Evolutionary conservation across 2,888 invertebrate species (phyloP), one percentile per base, ranked within the genome.

Genomic region (Cactoblastis cactorum): DNA sequence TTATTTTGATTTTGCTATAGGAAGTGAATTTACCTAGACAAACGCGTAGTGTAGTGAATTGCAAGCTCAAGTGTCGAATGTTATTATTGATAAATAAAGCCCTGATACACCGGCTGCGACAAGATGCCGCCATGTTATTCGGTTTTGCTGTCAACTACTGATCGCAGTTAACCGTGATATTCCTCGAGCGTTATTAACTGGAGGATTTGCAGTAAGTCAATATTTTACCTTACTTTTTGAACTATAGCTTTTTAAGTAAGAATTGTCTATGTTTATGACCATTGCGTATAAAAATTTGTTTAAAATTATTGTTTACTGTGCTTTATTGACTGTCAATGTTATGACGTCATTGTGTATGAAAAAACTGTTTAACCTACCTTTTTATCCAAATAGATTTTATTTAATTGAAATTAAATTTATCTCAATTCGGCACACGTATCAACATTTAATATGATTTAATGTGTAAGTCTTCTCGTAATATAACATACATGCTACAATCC

Each of bases 111-210:
- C 89, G 88, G 89, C 88, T 87, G 87, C 79, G 71, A 82, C 67
- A 74, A 79, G 74, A 85, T 86, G 88, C 88, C 88, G 89, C 89
- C 89, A 89, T 89, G 88, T 89, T 89, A 87, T 87, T 83, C 84
- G 82, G 82, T 87, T 82, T 82, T 72, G 80, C 86, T 86, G 88
- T 88, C 88, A 88, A 81, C 77, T 69, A 74, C 76, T 77, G 77
- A 71, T 77, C 77, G 78, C 73, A 68, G 75, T 69, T 80, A 77
- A 67, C 74, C 73, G n/a, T n/a, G n/a, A 65, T 70, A 71, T 58
- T 69, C 61, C 74, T 71, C 58, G 63, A 71, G 65, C 67, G 67
- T 61, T 63, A 62, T 62, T 65, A 61, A 63, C 62, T 60, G 56
- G 55, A 48, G 55, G 52, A 53, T 55, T 61, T 57, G 28, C 57